These are phyloP conservation scores for Esox niger DNA, from an alignment of 2,113 vertebrate species.

Conservation along the genomic window DNA sequence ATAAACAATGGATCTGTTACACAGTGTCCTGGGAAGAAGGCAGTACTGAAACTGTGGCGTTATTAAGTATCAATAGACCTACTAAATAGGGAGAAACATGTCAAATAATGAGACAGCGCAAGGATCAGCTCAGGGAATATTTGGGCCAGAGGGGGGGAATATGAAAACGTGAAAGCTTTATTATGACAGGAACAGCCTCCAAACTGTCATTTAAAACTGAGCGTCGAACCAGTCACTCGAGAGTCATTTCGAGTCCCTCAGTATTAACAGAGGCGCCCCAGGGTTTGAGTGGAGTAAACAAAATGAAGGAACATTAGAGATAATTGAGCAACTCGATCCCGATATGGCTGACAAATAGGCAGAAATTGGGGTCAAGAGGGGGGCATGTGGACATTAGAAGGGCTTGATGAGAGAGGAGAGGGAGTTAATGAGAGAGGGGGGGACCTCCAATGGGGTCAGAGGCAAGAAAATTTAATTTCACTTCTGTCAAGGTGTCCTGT, in stretches of 20 bases:
- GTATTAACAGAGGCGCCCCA: background rate
- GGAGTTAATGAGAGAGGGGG: conserved; percentile 47
- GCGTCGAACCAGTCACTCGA: background rate
- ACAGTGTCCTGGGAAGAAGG: background rate
- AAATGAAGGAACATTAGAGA: background rate
- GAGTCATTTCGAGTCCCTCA: background rate
- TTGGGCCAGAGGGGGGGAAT: background rate
- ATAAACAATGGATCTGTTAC: background rate
- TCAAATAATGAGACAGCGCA: background rate
- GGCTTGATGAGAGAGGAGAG: conserved; percentile 4
- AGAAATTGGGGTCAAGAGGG: conserved; percentile 19
- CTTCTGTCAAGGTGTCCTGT: conserved; percentile 33
- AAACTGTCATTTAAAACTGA: background rate
- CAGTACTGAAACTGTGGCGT: background rate
- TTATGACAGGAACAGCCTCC: background rate
- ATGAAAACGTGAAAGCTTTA: background rate
- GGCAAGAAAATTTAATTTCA: conserved; percentile 50
- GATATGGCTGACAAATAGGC: conserved; percentile 17
- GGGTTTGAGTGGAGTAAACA: conserved; percentile 4
- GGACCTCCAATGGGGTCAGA: conserved; percentile 42
- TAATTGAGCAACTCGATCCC: conserved; percentile 24
- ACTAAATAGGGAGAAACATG: background rate
- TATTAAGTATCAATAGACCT: background rate
- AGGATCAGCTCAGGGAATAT: background rate
- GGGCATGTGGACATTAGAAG: conserved; percentile 29